Evolutionary conservation across 1,140 invertebrate species (phyloP).

Genomic region (Conopomorpha cramerella): DNA sequence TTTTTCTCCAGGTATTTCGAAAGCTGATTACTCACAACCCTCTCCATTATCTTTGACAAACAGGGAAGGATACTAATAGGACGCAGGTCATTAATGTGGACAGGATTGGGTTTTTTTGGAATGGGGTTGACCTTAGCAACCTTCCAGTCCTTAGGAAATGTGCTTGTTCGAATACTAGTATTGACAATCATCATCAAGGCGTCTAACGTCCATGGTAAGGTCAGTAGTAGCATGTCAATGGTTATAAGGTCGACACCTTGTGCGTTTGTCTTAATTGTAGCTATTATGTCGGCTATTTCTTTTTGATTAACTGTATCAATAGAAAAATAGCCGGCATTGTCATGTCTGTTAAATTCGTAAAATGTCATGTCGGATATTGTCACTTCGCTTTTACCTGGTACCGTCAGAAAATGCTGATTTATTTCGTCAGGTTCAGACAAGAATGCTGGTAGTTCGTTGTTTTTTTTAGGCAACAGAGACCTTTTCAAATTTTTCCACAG

Average conservation of each 20-base stretch:
- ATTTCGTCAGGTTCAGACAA: background rate
- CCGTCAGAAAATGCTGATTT: constrained; percentile 1
- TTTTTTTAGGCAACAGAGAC: background rate
- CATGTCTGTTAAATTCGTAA: background rate
- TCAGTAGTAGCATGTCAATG: background rate
- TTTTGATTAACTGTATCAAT: background rate
- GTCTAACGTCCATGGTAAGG: background rate
- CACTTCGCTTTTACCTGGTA: background rate
- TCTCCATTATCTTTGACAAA: constrained; percentile 1
- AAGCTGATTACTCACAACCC: background rate
- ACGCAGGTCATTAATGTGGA: background rate
- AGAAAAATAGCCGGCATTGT: background rate
- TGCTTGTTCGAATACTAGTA: background rate
- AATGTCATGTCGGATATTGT: background rate
- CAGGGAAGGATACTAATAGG: background rate
- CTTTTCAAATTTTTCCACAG: constrained; percentile 3
- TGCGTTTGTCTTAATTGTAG: background rate
- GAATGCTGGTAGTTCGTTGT: background rate
- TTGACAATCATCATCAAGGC: background rate
- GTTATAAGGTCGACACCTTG: background rate
- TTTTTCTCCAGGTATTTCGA: background rate
- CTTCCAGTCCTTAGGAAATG: background rate
- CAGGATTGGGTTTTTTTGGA: background rate
- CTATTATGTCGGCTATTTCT: background rate
- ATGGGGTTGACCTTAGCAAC: background rate